phyloP scores from a whole-genome alignment of 2,113 vertebrate species.

The Nothocercus julius region DNA sequence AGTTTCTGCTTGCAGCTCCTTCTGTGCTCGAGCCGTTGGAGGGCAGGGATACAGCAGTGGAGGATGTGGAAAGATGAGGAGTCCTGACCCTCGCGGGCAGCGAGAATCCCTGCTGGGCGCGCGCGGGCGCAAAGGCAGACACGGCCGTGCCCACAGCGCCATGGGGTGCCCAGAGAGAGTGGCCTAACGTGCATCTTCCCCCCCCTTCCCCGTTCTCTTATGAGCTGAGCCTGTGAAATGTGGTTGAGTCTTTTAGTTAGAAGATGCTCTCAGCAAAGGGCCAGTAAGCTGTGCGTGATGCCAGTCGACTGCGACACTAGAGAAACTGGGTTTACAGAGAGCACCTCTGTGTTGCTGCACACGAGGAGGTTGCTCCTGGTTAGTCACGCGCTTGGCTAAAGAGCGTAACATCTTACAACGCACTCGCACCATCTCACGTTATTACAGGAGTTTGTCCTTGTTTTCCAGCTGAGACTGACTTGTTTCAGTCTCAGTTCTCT shows the following conservation, averaged over 20 bases:
- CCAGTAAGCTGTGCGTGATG: neutral
- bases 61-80: neutral
- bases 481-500: neutral
- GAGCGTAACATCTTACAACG: neutral
- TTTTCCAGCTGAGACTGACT: neutral
- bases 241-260: neutral
- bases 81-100: neutral
- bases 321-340: neutral
- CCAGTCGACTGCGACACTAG: neutral
- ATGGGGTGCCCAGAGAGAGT: neutral
- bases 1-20: neutral
- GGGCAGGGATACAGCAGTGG: neutral
- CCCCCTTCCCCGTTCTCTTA: neutral
- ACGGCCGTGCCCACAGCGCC: neutral
- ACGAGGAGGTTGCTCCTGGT: neutral
- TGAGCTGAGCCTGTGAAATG: neutral
- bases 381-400: neutral
- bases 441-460: neutral
- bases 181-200: neutral
- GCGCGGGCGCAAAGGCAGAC: neutral
- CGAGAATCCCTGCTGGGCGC: rapidly evolving
- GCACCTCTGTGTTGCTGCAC: neutral
- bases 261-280: neutral
- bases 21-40: slow-evolving; percentile 14
- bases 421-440: slow-evolving; percentile 13